Evolutionary conservation across 92 coral and sea anemone genomes (phyloP), one percentile per base, ranked within the genome.

Genomic region (Actinostola sp.): DNA sequence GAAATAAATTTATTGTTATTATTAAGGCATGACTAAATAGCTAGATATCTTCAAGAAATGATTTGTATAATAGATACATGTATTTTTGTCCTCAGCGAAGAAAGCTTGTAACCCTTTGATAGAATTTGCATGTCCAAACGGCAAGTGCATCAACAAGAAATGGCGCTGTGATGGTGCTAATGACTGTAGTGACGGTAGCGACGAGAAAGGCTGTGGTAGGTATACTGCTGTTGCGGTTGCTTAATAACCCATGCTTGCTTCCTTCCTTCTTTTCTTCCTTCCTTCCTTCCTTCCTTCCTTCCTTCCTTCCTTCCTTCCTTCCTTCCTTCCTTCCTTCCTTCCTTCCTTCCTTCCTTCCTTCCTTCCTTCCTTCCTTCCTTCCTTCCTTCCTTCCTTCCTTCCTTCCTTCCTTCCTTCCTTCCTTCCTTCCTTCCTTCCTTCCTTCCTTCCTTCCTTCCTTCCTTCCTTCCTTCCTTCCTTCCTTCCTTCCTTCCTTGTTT

Each of bases 91-190:
- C 35, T 23, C 25, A 67, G 72, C 58, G 19, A 30, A 65, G 7
- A 67, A 67, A 29, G 26, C 31, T 1, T 89, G 96, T 55, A 59
- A 86, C 65, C 29, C 83, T 14, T 42, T 58, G 12, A 80, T 84
- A 6, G 89, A 91, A 73, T 91, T 88, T 63, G 44, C 68, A 13
- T 94, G 98, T 71, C 67, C 77, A 25, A 72, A 73, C 57, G 97
- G 97, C n/a, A 58, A 45, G 12, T 94, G 98, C 43, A 86, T 94
- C 51, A 77, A 65, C 20, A 77, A 79, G 34, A 38, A 78, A 26
- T 88, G 93, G 92, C 78, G 78, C 28, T 94, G 98, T 63, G 93
- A 94, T 62, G 94, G 94, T 2, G 78, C 78, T 33, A 11, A 48
- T 2, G 97, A 94, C 78, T 94, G 98, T 64, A 25, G 33, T 36